Conservation (phyloP, 1,140 invertebrate species). For the Lordiphosa mommai region DNA sequence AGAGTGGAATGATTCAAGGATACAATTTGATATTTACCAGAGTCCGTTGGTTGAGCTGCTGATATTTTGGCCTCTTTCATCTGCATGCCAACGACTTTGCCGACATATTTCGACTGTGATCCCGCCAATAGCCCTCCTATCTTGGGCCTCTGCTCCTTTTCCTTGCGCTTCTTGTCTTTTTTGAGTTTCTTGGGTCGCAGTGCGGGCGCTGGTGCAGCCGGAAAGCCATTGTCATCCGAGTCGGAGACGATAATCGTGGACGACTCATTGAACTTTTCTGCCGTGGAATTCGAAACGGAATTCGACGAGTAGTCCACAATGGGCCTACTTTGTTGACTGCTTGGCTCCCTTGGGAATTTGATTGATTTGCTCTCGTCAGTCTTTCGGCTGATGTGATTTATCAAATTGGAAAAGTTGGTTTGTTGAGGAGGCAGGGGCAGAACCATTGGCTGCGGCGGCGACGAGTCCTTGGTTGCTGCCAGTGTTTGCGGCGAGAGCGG, state of each 20-base stretch:
- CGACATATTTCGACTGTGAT: conserved; percentile 12
- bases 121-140: conserved; percentile 1
- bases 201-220: conserved; percentile 11
- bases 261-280: conserved; percentile 37
- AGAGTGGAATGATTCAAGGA: not conserved
- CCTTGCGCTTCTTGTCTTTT: conserved; percentile 59
- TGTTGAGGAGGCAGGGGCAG: conserved; percentile 7
- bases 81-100: conserved; percentile 13
- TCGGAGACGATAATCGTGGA: conserved; percentile 62
- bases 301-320: conserved; percentile 43
- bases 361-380: conserved; percentile 23
- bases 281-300: conserved; percentile 38
- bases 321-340: not conserved
- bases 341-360: not conserved
- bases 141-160: conserved; percentile 10
- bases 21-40: conserved; percentile 24
- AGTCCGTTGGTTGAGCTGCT: conserved; percentile 21
- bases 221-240: conserved; percentile 45
- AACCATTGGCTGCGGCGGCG: not conserved
- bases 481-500: conserved; percentile 38
- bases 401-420: conserved; percentile 49
- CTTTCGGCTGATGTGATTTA: conserved; percentile 29
- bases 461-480: conserved; percentile 18
- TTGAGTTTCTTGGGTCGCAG: conserved; percentile 51
- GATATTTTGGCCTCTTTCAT: conserved; percentile 4